Conservation (phyloP, 2,888 invertebrate species). For the Eledone cirrhosa region DNA sequence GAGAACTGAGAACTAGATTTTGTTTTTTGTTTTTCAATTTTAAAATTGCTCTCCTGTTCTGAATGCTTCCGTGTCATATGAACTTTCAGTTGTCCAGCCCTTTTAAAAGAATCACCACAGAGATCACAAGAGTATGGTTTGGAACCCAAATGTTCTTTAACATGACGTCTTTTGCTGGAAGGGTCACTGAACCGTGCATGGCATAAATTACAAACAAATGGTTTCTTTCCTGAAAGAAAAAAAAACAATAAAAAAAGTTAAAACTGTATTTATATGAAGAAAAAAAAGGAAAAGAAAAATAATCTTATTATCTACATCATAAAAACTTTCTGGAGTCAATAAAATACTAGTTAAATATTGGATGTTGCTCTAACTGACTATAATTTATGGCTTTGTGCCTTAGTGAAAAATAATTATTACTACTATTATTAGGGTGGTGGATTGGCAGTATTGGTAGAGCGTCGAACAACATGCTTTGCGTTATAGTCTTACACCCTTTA, state of each 20-base stretch:
- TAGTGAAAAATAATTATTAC: too few relatives aligned
- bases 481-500: too few relatives aligned
- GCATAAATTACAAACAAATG: slow-evolving; percentile 59
- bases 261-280: too few relatives aligned
- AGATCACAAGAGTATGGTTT: slow-evolving; percentile 57
- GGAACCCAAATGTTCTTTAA: slow-evolving; percentile 56
- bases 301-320: too few relatives aligned
- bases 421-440: too few relatives aligned
- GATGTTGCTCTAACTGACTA: too few relatives aligned
- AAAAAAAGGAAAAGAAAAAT: too few relatives aligned
- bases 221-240: slow-evolving; percentile 55
- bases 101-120: slow-evolving; percentile 59
- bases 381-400: too few relatives aligned
- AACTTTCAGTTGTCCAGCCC: slow-evolving; percentile 54
- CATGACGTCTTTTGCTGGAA: slow-evolving; percentile 60
- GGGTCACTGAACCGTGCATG: slow-evolving; percentile 60
- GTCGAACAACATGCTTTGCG: too few relatives aligned
- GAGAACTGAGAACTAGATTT: slow-evolving; percentile 31
- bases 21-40: slow-evolving; percentile 37
- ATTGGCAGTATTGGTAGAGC: too few relatives aligned
- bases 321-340: too few relatives aligned
- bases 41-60: slow-evolving; percentile 39
- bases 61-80: slow-evolving; percentile 47
- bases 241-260: not conserved
- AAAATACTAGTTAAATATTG: too few relatives aligned